Base-by-base conservation (phyloP, 2,113 vertebrate genomes). In the Manacus vitellinus region DNA sequence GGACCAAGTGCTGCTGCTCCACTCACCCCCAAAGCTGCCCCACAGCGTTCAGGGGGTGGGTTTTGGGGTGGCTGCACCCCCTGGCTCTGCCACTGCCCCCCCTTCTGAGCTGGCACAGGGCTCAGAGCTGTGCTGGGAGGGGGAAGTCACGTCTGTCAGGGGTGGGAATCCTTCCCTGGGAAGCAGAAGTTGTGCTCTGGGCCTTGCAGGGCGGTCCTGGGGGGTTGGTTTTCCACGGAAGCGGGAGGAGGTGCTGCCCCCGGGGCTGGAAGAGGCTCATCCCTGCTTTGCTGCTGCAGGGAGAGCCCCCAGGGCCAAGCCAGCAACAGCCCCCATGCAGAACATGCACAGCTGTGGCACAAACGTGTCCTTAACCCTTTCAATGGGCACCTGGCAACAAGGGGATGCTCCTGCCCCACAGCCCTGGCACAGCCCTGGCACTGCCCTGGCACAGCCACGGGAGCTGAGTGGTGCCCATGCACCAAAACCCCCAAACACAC, bases 271-370 rank as follows among this genome's bases (percentile, higher is more conserved):
- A 66, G n/a, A 51, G 16, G 18, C 52, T 81, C 39, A 25, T 61
- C 75, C 88, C 83, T 52, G 75, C 88, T 94, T 80, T 70, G 62
- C 31, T 76, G 72, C 72, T 39, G 58, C 3, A 41, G 92, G 78
- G 44, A 56, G 39, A 49, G 39, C 62, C 81, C 23, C 4, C 86
- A 91, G 89, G 94, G 86, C 92, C 95, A 95, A 97, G 94, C 89
- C 94, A 95, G 96, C 93, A 10, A 35, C 6, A 96, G 95, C 94
- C 86, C 95, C 61, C 97, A 97, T 97, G 97, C 97, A 97, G 79
- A 74, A 74, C 97, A 97, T 97, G 97, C 97, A 81, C 71, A 97
- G 96, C 97, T 33, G 86, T n/a, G 90, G 75, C 87, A 72, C 94
- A 66, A 7, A 67, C 68, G 8, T 37, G 39, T 52, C 44, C 75